phyloP scores from a whole-genome alignment of 2,888 invertebrate species.

The Lordiphosa andalusiaca region DNA sequence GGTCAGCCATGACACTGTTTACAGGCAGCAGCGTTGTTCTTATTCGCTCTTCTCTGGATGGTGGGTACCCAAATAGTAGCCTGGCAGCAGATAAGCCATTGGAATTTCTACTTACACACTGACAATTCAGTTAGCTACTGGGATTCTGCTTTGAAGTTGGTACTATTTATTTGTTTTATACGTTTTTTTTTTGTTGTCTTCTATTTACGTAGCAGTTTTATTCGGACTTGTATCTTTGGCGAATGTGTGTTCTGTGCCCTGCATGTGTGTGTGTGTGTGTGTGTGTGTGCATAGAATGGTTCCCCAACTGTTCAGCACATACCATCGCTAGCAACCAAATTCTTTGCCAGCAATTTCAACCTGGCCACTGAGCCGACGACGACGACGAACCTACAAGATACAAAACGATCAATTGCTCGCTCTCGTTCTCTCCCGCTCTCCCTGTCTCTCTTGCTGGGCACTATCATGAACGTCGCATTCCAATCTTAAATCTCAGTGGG shows the following conservation, averaged over 20 bases:
- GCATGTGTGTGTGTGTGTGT: conserved; percentile 7
- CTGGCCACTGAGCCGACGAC: conserved; percentile 36
- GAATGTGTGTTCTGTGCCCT: conserved; percentile 19
- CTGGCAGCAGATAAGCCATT: conserved; percentile 54
- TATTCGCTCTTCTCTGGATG: conserved; percentile 39
- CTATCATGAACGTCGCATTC: conserved; percentile 71
- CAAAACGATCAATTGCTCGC: conserved; percentile 42
- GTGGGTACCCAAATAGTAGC: conserved; percentile 18
- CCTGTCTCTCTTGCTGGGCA: conserved; percentile 11
- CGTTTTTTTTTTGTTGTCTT: conserved; percentile 50
- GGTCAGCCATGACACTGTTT: conserved; percentile 3
- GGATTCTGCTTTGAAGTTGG: conserved; percentile 68
- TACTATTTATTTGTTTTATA: conserved; percentile 28
- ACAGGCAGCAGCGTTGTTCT: conserved; percentile 25
- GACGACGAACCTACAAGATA: conserved; percentile 34
- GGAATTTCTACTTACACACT: conserved; percentile 59
- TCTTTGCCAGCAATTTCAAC: conserved; percentile 58
- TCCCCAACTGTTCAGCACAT: conserved; percentile 5
- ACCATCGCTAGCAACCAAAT: conserved; percentile 47
- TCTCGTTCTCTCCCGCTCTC: conserved; percentile 18
- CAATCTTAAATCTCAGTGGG: conserved; percentile 75
- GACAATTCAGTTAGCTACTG: conserved; percentile 68
- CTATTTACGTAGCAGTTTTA: conserved; percentile 56
- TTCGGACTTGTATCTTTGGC: conserved; percentile 34
- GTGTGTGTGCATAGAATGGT: conserved; percentile 10